Conservation (phyloP, 2,797 vertebrate species). For the Onychomys torridus region DNA sequence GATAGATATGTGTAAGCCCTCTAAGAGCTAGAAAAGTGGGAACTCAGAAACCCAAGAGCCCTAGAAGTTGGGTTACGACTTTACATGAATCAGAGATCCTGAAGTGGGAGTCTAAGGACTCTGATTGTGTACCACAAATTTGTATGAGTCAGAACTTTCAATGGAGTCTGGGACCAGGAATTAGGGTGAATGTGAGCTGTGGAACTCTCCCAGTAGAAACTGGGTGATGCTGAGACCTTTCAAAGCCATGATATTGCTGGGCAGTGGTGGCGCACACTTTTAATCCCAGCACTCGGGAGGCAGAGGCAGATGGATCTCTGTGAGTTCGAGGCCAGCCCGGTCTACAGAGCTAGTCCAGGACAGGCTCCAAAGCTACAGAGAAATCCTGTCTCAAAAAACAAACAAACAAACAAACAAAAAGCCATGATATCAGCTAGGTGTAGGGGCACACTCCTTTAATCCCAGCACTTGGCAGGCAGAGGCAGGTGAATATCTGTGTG, state of each 20-base stretch:
- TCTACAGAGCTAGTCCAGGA: too few species aligned
- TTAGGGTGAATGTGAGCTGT: not conserved
- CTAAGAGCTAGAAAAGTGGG: constrained; percentile 44
- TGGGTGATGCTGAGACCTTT: constrained; percentile 3
- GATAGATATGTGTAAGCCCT: not conserved
- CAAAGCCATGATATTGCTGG: not conserved
- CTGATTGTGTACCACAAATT: not conserved
- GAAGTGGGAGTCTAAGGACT: not conserved
- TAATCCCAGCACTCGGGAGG: not conserved
- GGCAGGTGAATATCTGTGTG: not conserved
- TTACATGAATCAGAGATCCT: not conserved
- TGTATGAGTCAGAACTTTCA: not conserved
- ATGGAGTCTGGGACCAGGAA: not conserved
- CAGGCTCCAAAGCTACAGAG: too few species aligned
- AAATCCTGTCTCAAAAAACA: too few species aligned
- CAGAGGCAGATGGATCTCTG: not conserved
- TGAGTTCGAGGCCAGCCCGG: too few species aligned
- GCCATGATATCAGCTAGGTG: not conserved
- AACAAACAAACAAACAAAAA: too few species aligned
- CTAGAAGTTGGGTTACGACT: constrained; percentile 12
- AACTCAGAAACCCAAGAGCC: not conserved
- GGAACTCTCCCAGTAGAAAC: not conserved
- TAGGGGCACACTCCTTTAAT: not conserved
- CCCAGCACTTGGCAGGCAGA: not conserved
- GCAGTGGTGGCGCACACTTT: not conserved